Evolutionary conservation across 2,888 invertebrate species (phyloP), one percentile per base, ranked within the genome.

Genomic region (Clusia tigrina): DNA sequence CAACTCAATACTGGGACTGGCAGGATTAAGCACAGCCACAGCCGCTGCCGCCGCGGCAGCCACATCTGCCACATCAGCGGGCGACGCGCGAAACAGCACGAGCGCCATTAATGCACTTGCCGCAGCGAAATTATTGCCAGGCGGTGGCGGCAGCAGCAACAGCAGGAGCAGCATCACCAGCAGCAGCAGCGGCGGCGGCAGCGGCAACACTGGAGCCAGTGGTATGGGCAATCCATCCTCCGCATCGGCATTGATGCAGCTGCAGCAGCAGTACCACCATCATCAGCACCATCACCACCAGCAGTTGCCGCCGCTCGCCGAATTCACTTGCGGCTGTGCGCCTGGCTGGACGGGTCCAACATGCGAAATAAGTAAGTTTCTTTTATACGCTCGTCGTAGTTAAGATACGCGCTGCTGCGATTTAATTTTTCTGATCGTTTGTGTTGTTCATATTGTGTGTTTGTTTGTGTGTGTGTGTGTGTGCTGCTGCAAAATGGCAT

Each of bases 331-430:
- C 85, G 88, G 89, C 58, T 96, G 96, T 85, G 87, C 89, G 59
- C 86, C 90, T 20, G 95, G 95, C 76, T 95, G 94, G 91, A 88
- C 90, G 55, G 95, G 95, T 65, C 86, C 89, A 63, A 89, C 89
- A 69, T 95, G 95, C 84, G 90, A 90, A 82, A 86, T 86, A 74
- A 89, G 90, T 90, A 83, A 89, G 89, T 86, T 76, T 75, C 74
- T 71, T 70, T 75, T 74, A 76, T n/a, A n/a, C n/a, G n/a, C n/a
- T 77, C 76, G 74, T 74, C 76, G 74, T 77, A 75, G 72, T 74
- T 42, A 42, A 42, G 42, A 42, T 42, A n/a, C n/a, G 42, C 42
- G 6, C n/a, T n/a, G n/a, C n/a, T n/a, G n/a, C 42, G 42, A 42
- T 42, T 42, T 42, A 42, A 10, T 42, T n/a, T 42, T 32, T 32